Evolutionary conservation across 2,113 vertebrate species (phyloP), one percentile per base, ranked within the genome.

Genomic region (Myiagra hebetior): DNA sequence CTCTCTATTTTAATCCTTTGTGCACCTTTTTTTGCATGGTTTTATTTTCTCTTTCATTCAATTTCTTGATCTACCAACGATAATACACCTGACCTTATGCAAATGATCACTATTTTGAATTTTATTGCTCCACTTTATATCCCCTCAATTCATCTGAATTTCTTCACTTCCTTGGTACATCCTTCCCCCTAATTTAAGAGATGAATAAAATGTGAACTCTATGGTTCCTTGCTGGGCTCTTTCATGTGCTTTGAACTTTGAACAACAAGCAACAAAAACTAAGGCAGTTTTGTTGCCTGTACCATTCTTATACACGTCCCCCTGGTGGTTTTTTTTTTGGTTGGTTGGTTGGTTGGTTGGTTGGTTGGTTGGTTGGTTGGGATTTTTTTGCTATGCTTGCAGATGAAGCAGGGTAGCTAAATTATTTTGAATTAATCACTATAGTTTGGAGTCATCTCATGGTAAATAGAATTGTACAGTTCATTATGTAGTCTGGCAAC

Each of bases 91-190:
- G 84, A 87, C 15, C 72, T 95, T 50, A 92, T 64, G 76, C 47
- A 96, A 95, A 93, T 94, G 13, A 37, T 80, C 22, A 6, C 49
- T 87, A 50, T 72, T 93, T 91, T 82, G 65, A 82, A 88, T 94
- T 96, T 85, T 95, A 92, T 92, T 96, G 53, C 91, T 78, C 67
- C 28, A 6, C 30, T 93, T 94, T 53, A 65, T 95, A 89, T 89
- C 72, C 64, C 65, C 73, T 88, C 59, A 59, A 76, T 88, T 96
- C 86, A 46, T 73, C 60, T 89, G 88, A 64, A 87, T 91, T 91
- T 93, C 80, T 84, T 95, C 95, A 87, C 92, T 94, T 88, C 46
- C 62, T 84, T 94, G 68, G 65, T 73, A 89, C 60, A 96, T 81
- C 62, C 88, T 93, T 85, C 18, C 65, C 33, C 41, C 37, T 87